A percentile compares a stretch with the other conserved stretches of the same genome.
Evolutionary conservation across 2,113 vertebrate species (phyloP).

Genomic region (Nibea coibor): DNA sequence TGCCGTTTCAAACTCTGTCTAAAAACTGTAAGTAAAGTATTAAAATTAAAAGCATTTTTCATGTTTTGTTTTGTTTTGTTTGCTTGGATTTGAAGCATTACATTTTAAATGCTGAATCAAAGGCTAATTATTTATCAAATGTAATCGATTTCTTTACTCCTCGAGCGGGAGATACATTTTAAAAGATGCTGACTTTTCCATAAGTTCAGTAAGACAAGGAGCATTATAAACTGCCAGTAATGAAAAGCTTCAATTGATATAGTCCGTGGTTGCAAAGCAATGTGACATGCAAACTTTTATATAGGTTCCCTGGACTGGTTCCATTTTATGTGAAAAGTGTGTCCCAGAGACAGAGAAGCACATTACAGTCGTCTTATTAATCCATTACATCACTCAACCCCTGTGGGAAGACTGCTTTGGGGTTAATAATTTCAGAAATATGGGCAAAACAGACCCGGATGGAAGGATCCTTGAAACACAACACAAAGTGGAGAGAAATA

Average conservation of each 20-base stretch:
- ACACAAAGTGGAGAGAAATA: constrained; percentile 51
- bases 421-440: constrained; percentile 78
- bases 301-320: constrained; percentile 39
- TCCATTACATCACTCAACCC: constrained; percentile 82
- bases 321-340: constrained; percentile 67
- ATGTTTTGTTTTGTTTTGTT: no score
- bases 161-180: not conserved
- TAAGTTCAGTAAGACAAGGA: not conserved
- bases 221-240: constrained; percentile 13
- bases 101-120: not conserved
- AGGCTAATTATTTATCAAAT: not conserved
- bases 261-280: not conserved
- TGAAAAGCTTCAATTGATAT: not conserved
- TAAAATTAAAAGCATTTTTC: not conserved
- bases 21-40: not conserved
- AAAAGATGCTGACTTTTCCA: not conserved
- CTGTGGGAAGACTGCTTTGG: constrained; percentile 70
- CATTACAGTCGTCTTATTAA: constrained; percentile 82
- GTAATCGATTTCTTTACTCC: not conserved
- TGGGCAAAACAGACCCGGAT: constrained; percentile 60
- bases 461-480: constrained; percentile 62
- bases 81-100: not conserved
- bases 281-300: constrained; percentile 26
- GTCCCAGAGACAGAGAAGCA: constrained; percentile 67
- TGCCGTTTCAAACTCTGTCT: not conserved